Evolutionary conservation across 2,888 invertebrate genomes (phyloP).

Genomic region (Lithophane socia): DNA sequence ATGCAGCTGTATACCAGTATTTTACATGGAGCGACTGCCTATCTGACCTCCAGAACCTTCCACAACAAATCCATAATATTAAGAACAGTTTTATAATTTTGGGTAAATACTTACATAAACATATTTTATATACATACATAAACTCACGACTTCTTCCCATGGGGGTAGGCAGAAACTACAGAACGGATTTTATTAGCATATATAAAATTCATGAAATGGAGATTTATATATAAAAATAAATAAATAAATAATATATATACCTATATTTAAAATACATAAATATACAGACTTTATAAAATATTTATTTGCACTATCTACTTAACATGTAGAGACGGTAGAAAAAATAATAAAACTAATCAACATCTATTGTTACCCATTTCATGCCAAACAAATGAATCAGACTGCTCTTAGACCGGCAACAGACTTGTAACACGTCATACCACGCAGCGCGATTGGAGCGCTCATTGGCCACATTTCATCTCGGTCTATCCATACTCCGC

Average conservation of each 20-base stretch:
- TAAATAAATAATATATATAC: not conserved
- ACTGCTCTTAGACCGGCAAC: not conserved
- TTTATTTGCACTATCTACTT: conserved; percentile 26
- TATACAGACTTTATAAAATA: not conserved
- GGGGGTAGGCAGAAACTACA: not conserved
- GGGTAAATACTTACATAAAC: no score
- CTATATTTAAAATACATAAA: not conserved
- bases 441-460: not conserved
- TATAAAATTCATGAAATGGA: not conserved
- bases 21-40: no score
- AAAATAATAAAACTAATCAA: conserved; percentile 33
- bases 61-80: no score
- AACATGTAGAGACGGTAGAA: conserved; percentile 4
- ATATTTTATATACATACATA: not conserved
- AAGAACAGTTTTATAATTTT: not conserved
- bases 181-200: not conserved
- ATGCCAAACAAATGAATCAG: conserved; percentile 29
- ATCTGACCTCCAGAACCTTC: no score
- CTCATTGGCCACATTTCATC: not conserved
- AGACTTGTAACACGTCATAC: conserved; percentile 21
- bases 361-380: conserved; percentile 54
- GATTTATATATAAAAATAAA: not conserved
- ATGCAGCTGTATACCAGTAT: no score
- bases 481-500: not conserved
- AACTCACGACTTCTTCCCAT: no score